Conservation (phyloP, 2,797 vertebrate species). For the Trematomus bernacchii region DNA sequence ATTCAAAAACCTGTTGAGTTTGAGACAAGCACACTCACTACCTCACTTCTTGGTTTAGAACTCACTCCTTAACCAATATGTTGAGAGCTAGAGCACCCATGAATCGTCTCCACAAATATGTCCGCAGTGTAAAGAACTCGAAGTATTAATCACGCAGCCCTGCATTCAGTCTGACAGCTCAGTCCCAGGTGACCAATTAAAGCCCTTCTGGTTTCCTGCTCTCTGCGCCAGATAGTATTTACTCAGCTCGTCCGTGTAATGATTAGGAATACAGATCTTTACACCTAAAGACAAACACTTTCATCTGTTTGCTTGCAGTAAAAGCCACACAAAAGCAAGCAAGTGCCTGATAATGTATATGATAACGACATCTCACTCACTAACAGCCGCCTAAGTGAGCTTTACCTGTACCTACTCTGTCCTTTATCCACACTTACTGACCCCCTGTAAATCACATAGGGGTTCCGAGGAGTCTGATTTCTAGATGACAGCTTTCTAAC, state of each 20-base stretch:
- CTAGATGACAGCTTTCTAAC: background rate
- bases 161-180: constrained; percentile 25
- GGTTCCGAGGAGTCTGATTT: constrained; percentile 3
- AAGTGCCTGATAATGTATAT: constrained; percentile 9
- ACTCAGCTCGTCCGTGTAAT: constrained; percentile 17
- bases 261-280: constrained; percentile 21
- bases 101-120: constrained; percentile 21
- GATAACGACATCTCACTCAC: background rate
- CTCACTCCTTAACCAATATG: too few relatives aligned
- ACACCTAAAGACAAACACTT: background rate
- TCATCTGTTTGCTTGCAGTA: background rate
- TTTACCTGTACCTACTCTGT: background rate
- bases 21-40: too few relatives aligned
- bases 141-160: background rate
- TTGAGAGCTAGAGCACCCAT: background rate
- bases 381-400: background rate
- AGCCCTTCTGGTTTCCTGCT: constrained; percentile 17
- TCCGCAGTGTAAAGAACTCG: background rate
- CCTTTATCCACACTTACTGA: background rate
- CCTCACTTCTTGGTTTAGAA: too few relatives aligned
- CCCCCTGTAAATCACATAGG: background rate
- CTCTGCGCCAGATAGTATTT: constrained; percentile 26
- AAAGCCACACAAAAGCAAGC: background rate
- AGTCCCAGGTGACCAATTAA: constrained; percentile 37
- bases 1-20: too few relatives aligned